These are phyloP conservation scores for Catharus minimus DNA, from an alignment of 2,113 vertebrate species.

Conservation along the genomic window DNA sequence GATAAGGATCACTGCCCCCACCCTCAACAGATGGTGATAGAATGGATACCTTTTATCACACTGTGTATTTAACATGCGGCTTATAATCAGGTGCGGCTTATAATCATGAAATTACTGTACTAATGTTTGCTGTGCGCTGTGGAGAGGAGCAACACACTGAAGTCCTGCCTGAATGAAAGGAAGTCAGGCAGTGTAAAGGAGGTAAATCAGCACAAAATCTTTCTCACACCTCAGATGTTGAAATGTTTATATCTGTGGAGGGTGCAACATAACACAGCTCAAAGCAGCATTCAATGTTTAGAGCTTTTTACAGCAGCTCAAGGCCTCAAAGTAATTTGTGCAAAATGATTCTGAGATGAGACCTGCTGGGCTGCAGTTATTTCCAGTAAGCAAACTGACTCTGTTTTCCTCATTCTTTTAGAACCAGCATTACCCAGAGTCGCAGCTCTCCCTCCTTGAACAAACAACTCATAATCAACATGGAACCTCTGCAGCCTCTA, in stretches of 20 bases:
- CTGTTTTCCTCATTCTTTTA: slow-evolving; percentile 63
- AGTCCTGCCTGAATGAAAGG: neutral
- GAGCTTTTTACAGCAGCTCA: neutral
- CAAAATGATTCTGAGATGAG: neutral
- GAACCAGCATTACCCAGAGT: slow-evolving; percentile 89
- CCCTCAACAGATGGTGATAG: too few relatives aligned
- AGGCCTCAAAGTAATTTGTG: neutral
- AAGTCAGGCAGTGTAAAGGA: neutral
- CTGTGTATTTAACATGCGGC: too few relatives aligned
- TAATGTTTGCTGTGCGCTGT: neutral
- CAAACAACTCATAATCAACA: slow-evolving; percentile 97
- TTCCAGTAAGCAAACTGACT: neutral
- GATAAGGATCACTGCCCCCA: too few relatives aligned
- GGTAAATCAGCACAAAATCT: neutral
- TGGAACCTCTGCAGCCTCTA: slow-evolving; percentile 91
- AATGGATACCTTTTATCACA: too few relatives aligned
- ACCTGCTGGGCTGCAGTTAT: neutral
- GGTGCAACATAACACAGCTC: neutral
- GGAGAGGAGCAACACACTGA: neutral
- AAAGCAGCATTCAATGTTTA: accelerated
- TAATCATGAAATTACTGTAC: too few relatives aligned
- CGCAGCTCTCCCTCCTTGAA: slow-evolving; percentile 91
- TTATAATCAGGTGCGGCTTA: too few relatives aligned
- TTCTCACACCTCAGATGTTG: neutral
- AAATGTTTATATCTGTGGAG: neutral